Percentiles rank a stretch among this genome's conserved stretches.
phyloP scores from a whole-genome alignment of 2,113 vertebrate genomes.

The Charina bottae region DNA sequence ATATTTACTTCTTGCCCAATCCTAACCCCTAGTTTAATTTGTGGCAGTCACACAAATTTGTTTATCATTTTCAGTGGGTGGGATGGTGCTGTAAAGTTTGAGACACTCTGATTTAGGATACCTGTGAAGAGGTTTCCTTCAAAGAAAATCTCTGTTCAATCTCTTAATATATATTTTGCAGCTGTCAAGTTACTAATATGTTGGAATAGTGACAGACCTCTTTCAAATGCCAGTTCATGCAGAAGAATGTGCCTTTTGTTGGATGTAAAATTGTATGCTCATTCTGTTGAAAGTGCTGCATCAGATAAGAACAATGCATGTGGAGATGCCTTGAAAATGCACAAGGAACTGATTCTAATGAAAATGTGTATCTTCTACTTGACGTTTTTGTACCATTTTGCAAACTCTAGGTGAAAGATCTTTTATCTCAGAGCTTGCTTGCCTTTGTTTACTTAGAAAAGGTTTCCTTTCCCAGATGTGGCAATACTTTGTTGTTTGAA shows the following conservation, averaged over 20 bases:
- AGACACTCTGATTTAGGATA: neutral
- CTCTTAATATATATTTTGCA: neutral
- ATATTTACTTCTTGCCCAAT: neutral
- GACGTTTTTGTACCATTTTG: neutral
- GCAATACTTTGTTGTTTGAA: neutral
- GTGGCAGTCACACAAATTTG: neutral
- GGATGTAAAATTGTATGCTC: neutral
- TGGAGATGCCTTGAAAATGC: neutral
- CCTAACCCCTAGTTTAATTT: neutral
- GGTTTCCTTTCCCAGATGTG: neutral
- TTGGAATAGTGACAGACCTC: neutral
- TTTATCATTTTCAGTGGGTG: neutral
- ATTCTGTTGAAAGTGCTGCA: neutral
- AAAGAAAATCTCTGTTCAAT: neutral
- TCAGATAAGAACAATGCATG: neutral
- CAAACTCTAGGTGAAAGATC: neutral
- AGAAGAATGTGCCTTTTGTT: too few relatives aligned
- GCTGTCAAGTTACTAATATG: neutral
- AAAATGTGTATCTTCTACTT: neutral
- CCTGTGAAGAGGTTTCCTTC: neutral
- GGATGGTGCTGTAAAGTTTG: neutral
- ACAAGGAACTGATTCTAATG: neutral
- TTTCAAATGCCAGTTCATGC: neutral
- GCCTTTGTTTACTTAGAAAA: neutral
- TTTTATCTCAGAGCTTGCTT: neutral